Base-by-base conservation (phyloP, 2,888 invertebrate species). In the Druceiella hillmani region DNA sequence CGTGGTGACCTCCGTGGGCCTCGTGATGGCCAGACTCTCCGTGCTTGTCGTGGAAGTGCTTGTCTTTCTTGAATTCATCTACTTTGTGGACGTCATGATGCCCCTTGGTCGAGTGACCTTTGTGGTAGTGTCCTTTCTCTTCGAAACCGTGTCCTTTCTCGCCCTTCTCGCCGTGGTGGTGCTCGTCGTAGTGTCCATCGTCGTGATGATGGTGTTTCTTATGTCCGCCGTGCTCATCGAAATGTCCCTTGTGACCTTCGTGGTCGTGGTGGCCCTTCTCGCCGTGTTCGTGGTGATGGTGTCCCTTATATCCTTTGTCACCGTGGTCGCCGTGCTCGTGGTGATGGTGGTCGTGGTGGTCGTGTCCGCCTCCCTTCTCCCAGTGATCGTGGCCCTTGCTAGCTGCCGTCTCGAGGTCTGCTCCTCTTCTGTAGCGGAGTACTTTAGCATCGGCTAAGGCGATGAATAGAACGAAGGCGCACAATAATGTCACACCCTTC, bases 51-150 rank as follows among this genome's bases (percentile, higher is more conserved):
- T 81, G 87, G 77, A 85, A 87, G 61, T 88, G 84, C 55, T 87
- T 87, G 55, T 87, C 82, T 59, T 88, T 87, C 57, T 87, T 84
- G 68, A 78, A 86, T 61, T 88, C 88, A 61, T 88, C 85, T 48
- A 83, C 66, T 55, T 88, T 86, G 63, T 87, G 86, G 4, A 87
- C 72, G 50, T 86, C 82, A 55, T 88, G 88, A 53, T 86, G 85
- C 46, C 88, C 87, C 56, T 88, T 85, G 44, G 87, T 87, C 61
- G 81, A 82, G 63, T 88, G 87, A 1, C 87, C 88, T 57, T 88
- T 88, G 51, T 84, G 84, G 66, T 79, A 87, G 52, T 78, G 76
- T 7, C 87, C 87, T 46, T 68, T 66, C 48, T 68, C 70, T 15
- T 73, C 69, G 42, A 66, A 65, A 2, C 66, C 64, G 43, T 65